These are phyloP conservation scores for Clostera curtula DNA, from an alignment of 2,888 invertebrate species.

Conservation along the genomic window DNA sequence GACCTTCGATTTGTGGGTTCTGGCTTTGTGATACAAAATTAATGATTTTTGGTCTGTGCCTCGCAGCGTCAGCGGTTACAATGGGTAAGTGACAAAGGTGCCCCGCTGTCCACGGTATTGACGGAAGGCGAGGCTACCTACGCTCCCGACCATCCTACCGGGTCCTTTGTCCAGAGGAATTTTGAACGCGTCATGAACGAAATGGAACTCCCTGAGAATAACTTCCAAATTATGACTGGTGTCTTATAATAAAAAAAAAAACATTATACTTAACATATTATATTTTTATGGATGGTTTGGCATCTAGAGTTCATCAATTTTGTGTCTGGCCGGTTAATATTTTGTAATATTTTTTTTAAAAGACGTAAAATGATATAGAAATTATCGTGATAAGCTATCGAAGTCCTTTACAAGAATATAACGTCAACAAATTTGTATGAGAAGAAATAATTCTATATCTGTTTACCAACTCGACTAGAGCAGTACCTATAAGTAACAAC, in stretches of 20 bases:
- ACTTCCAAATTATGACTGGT: constrained; percentile 42
- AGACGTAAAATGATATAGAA: no score
- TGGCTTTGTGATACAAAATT: constrained; percentile 72
- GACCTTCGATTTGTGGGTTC: constrained; percentile 70
- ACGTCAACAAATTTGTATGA: no score
- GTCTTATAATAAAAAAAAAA: no score
- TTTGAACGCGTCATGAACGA: constrained; percentile 61
- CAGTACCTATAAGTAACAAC: constrained; percentile 1
- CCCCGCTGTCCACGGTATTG: constrained; percentile 71
- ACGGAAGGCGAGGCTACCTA: constrained; percentile 66
- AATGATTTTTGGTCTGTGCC: constrained; percentile 73
- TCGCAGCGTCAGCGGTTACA: constrained; percentile 54
- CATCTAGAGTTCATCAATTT: no score
- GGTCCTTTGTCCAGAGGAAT: constrained; percentile 57
- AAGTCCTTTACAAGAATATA: no score
- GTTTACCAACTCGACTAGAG: no score
- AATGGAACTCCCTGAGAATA: constrained; percentile 56
- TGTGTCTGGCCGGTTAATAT: no score
- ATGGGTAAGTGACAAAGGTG: constrained; percentile 66
- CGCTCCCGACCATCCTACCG: constrained; percentile 48
- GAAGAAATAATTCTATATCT: no score
- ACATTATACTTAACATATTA: no score
- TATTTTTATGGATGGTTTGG: no score
- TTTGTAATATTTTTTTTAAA: no score
- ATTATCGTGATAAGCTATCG: no score